A percentile compares a stretch with the other conserved stretches of the same genome.
These are phyloP conservation scores for Anthopleura xanthogrammica DNA, from an alignment of 92 coral and sea anemone genomes.

Conservation along the genomic window DNA sequence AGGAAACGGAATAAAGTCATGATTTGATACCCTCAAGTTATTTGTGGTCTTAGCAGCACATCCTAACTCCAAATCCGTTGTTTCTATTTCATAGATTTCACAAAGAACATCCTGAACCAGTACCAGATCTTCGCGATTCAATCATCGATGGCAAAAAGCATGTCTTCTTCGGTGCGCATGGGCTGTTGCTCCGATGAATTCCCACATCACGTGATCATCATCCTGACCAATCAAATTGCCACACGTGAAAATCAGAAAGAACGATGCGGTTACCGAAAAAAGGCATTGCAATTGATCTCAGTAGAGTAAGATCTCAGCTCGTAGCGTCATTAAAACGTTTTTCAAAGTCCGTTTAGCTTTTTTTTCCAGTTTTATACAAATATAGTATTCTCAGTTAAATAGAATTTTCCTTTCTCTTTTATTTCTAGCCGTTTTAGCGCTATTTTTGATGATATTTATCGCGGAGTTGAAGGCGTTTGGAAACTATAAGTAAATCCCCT, in stretches of 20 bases:
- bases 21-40: too few species aligned
- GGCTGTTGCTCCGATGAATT: slow-evolving; percentile 55
- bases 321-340: too few species aligned
- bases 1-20: too few species aligned
- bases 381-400: too few species aligned
- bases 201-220: slow-evolving; percentile 7
- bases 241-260: slow-evolving; percentile 2
- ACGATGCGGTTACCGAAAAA: too few species aligned
- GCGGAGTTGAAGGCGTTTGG: too few species aligned
- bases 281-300: not conserved
- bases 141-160: slow-evolving; percentile 65
- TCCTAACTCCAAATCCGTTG: not conserved
- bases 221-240: slow-evolving; percentile 6
- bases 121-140: slow-evolving; percentile 76
- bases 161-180: slow-evolving; percentile 72
- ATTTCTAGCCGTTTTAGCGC: too few species aligned
- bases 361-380: too few species aligned
- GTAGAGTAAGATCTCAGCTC: not conserved
- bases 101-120: slow-evolving; percentile 44
- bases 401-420: too few species aligned
- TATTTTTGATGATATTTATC: too few species aligned
- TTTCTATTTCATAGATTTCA: slow-evolving; percentile 52
- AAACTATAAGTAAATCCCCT: too few species aligned
- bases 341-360: too few species aligned
- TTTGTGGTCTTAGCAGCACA: not conserved